Conservation (phyloP, 2,888 invertebrate species). For the Athalia circularis region DNA sequence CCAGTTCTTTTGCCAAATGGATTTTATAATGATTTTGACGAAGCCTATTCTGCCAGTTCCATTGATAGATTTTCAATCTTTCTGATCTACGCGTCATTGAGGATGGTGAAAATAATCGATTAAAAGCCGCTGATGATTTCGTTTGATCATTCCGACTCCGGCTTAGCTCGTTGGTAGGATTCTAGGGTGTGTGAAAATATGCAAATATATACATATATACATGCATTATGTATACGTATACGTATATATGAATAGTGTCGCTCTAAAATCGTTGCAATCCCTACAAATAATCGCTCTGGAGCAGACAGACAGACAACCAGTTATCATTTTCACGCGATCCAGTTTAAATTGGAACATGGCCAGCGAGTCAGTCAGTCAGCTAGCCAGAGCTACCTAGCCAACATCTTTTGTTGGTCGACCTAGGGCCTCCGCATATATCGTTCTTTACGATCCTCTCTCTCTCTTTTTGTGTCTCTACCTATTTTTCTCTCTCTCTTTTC, state of each 20-base stretch:
- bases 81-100: no score
- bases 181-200: no score
- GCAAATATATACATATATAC: no score
- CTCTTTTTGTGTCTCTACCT: conserved; percentile 19
- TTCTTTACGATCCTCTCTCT: conserved; percentile 38
- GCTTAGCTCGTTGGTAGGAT: no score
- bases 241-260: not conserved
- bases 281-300: not conserved
- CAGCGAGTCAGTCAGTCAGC: conserved; percentile 35
- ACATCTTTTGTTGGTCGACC: conserved; percentile 49
- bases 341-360: conserved; percentile 44
- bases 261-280: not conserved
- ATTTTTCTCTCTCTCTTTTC: conserved; percentile 24
- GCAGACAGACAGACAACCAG: conserved; percentile 16
- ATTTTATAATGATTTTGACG: no score
- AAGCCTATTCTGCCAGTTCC: no score
- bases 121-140: no score
- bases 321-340: conserved; percentile 44
- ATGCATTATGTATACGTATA: no score
- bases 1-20: no score
- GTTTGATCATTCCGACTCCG: no score
- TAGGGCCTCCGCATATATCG: conserved; percentile 16
- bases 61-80: no score
- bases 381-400: conserved; percentile 46
- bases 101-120: no score